Conservation (phyloP, 2,888 invertebrate species). For the Lacanobia oleracea region DNA sequence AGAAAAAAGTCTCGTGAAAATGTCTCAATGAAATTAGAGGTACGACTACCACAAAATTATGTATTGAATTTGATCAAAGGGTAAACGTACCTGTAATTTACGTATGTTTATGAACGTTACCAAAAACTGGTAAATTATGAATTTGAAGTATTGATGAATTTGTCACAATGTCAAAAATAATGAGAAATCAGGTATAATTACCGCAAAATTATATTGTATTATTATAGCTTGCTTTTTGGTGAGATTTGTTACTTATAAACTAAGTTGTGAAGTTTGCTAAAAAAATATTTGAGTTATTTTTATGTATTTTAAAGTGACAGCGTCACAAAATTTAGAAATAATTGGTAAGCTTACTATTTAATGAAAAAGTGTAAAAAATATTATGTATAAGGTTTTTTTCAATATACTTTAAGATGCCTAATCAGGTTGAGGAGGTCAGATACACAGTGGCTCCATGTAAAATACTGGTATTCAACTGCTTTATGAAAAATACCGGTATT, state of each 20-base stretch:
- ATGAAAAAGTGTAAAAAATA: neutral
- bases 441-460: constrained; percentile 3
- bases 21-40: neutral
- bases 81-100: neutral
- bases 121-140: constrained; percentile 5
- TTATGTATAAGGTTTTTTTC: neutral
- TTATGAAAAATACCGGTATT: neutral
- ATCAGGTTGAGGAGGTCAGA: neutral
- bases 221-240: constrained; percentile 57
- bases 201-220: constrained; percentile 33
- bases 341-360: constrained; percentile 35
- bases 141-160: neutral
- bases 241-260: constrained; percentile 57
- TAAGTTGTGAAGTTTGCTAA: constrained; percentile 60
- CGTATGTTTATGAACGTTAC: constrained; percentile 16
- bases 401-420: neutral
- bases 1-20: neutral
- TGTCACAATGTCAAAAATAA: constrained; percentile 11
- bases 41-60: too few relatives aligned
- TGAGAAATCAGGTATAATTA: constrained; percentile 17
- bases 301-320: constrained; percentile 34
- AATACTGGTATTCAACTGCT: neutral
- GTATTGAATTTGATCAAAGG: neutral
- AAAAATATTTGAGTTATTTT: constrained; percentile 33
- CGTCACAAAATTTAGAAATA: constrained; percentile 29